phyloP scores from a whole-genome alignment of 2,888 invertebrate genomes.

The Frankliniella fusca region DNA sequence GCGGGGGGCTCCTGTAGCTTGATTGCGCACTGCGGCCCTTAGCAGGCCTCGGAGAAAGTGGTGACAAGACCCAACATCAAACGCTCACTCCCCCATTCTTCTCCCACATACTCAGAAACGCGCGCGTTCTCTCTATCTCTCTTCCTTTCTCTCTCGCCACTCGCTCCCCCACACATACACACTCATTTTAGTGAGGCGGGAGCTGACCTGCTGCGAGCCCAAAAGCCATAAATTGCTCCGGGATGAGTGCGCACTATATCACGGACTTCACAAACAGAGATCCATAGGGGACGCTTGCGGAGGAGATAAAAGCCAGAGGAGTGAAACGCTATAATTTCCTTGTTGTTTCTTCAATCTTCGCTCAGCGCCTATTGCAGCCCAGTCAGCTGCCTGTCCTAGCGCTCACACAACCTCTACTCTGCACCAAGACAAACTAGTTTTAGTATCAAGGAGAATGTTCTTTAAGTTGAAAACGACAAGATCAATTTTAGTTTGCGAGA shows the following conservation, averaged over 20 bases:
- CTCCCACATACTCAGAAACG: not conserved
- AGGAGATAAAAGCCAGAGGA: not conserved
- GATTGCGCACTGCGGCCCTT: too few species aligned
- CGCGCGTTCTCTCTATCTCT: too few species aligned
- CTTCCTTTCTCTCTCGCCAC: not conserved
- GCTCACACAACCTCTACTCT: not conserved
- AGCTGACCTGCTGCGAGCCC: not conserved
- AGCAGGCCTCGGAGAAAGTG: too few species aligned
- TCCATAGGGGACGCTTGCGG: not conserved
- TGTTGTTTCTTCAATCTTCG: conserved; percentile 9
- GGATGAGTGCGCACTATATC: conserved; percentile 15
- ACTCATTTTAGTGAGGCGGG: not conserved
- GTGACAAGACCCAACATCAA: too few species aligned
- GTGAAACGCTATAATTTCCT: not conserved
- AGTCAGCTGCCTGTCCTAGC: not conserved
- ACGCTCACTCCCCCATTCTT: too few species aligned
- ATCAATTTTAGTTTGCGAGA: too few species aligned
- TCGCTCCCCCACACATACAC: not conserved
- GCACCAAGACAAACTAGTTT: too few species aligned
- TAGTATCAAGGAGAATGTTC: too few species aligned
- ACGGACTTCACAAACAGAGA: conserved; percentile 16
- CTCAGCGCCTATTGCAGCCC: not conserved
- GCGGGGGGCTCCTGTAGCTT: too few species aligned
- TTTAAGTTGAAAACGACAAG: too few species aligned
- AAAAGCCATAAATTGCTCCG: conserved; percentile 8